phyloP scores from a whole-genome alignment of 2,113 vertebrate genomes.

The Percopsis transmontana region DNA sequence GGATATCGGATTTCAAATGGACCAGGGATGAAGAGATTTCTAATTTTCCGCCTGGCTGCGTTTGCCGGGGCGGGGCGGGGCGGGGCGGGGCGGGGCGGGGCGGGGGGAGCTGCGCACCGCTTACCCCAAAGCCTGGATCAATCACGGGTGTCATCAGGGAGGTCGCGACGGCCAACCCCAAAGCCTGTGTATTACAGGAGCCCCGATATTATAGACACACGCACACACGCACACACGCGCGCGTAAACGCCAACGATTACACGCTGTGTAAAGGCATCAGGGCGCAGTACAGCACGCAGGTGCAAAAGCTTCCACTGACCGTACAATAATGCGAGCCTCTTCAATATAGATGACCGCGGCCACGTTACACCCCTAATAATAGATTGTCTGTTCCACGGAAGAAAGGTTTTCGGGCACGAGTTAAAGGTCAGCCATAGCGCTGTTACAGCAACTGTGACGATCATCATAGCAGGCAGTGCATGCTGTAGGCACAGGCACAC shows the following conservation, averaged over 20 bases:
- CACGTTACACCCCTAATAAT: neutral
- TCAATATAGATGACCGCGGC: conserved; percentile 1
- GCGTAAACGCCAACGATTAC: neutral
- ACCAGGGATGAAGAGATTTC: conserved; percentile 79
- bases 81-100: conserved; percentile 44
- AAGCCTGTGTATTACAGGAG: conserved; percentile 32
- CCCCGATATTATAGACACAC: neutral
- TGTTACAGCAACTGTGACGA: neutral
- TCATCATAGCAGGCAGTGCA: neutral
- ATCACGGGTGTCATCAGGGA: conserved; percentile 51
- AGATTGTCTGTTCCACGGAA: neutral
- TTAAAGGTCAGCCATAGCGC: neutral
- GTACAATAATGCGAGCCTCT: conserved; percentile 25
- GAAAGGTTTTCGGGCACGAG: conserved; percentile 1
- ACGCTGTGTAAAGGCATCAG: neutral
- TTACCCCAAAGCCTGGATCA: conserved; percentile 74
- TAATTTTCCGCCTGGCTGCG: conserved; percentile 78
- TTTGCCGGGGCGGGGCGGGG: conserved; percentile 59
- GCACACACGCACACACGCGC: neutral
- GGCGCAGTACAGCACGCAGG: conserved; percentile 3
- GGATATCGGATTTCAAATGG: conserved; percentile 79
- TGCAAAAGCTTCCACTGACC: conserved; percentile 15
- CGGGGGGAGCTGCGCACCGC: conserved; percentile 57
- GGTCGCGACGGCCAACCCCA: conserved; percentile 10
- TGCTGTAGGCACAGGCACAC: too few species aligned